phyloP scores from a whole-genome alignment of 2,113 vertebrate genomes.

The Thoracochromis brauschi region DNA sequence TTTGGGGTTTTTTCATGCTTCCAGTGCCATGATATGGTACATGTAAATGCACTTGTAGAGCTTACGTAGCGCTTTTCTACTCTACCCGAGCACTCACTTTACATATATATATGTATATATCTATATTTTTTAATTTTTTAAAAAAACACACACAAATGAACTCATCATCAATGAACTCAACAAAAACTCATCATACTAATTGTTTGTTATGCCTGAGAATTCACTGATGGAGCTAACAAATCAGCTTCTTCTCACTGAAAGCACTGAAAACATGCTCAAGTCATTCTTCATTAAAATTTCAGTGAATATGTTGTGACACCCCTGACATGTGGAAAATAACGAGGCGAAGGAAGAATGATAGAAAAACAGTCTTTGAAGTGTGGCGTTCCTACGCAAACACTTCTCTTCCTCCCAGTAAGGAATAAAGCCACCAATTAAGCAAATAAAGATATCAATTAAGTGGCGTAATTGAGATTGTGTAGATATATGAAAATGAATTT shows the following conservation, averaged over 20 bases:
- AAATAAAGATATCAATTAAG: slow-evolving; percentile 77
- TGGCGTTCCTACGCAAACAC: background rate
- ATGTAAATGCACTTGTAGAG: background rate
- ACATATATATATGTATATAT: background rate
- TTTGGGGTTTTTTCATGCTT: background rate
- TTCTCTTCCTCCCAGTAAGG: background rate
- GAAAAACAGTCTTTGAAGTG: slow-evolving; percentile 26
- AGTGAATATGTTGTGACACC: slow-evolving; percentile 23
- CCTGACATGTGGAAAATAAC: slow-evolving; percentile 39
- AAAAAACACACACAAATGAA: background rate
- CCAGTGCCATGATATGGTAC: background rate
- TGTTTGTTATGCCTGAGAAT: slow-evolving; percentile 4
- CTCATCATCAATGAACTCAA: background rate
- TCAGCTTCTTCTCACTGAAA: background rate
- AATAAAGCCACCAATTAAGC: slow-evolving; percentile 64
- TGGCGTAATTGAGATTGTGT: slow-evolving; percentile 69
- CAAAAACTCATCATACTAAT: background rate
- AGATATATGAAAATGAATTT: slow-evolving; percentile 66
- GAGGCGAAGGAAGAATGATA: slow-evolving; percentile 16
- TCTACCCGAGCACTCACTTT: background rate
- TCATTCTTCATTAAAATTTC: slow-evolving; percentile 43
- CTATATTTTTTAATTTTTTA: rapidly evolving
- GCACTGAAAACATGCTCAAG: background rate
- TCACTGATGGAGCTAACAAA: background rate
- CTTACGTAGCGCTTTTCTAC: background rate